phyloP scores from a whole-genome alignment of 2,888 invertebrate genomes.

The Phalangium opilio region DNA sequence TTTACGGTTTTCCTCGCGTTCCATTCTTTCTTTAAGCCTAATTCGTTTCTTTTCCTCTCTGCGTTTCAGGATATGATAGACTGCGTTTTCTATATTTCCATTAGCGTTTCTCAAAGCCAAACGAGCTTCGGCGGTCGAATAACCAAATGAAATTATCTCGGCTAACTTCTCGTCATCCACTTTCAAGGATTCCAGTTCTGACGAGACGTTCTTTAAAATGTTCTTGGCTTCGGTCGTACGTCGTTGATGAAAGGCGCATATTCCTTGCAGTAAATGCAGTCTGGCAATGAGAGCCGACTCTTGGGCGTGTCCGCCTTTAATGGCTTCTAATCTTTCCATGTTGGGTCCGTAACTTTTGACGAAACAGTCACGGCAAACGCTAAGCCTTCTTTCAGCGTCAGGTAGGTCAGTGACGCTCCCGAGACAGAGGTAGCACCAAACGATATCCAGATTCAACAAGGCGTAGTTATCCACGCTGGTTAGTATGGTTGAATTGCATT shows the following conservation, averaged over 20 bases:
- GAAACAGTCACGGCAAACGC: constrained; percentile 49
- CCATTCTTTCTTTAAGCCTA: constrained; percentile 33
- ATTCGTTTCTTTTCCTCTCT: constrained; percentile 36
- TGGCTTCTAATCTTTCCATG: constrained; percentile 38
- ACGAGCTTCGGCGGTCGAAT: constrained; percentile 49
- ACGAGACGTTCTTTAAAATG: constrained; percentile 45
- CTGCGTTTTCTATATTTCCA: constrained; percentile 45
- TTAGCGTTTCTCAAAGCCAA: constrained; percentile 46
- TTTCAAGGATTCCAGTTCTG: constrained; percentile 46
- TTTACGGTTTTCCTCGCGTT: constrained; percentile 27
- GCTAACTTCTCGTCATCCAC: constrained; percentile 42
- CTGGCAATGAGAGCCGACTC: constrained; percentile 60
- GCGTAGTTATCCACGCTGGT: constrained; percentile 66
- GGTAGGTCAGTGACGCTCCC: constrained; percentile 52
- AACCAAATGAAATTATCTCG: constrained; percentile 47
- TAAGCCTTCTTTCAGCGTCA: constrained; percentile 47
- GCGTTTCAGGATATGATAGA: constrained; percentile 46
- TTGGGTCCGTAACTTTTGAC: constrained; percentile 48
- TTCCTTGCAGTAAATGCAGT: constrained; percentile 60
- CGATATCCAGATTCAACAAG: constrained; percentile 63
- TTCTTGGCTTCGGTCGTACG: constrained; percentile 44
- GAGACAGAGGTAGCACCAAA: constrained; percentile 74
- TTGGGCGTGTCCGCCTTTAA: constrained; percentile 39
- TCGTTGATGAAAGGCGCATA: constrained; percentile 61
- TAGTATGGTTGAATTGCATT: constrained; percentile 48